Base-by-base conservation (phyloP, 2,797 vertebrate genomes). In the Channa striata region DNA sequence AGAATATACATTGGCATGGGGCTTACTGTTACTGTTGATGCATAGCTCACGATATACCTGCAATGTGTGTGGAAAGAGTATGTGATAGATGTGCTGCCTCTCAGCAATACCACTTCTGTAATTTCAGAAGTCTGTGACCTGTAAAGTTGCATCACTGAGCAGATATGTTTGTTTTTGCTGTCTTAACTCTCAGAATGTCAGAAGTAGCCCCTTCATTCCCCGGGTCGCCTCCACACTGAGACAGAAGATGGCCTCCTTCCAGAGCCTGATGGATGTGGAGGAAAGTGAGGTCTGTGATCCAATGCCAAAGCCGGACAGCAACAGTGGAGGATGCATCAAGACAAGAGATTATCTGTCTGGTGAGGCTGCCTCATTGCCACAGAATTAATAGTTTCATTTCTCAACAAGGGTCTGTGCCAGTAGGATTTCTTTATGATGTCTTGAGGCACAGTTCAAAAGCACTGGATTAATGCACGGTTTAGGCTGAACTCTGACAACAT, bases 221-320 rank as follows among this genome's bases (percentile, higher is more conserved):
- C 83, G 73, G 59, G 80, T 81, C 17, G 23, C 82, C 47, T 92
- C 92, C 80, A 89, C 83, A 2, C 85, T 95, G 74, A 94, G 87
- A 78, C 91, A 94, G 84, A 95, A 95, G 87, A 94, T 95, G 87
- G 92, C 92, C 43, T 87, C 90, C 33, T 95, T 95, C 93, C 93
- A 94, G 81, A 85, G 72, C 69, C 75, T 95, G 80, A 90, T 94
- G 91, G 90, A 86, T 78, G 83, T 86, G 53, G 91, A 87, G 36
- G 93, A 94, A 67, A 85, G 69, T 19, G 86, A 84, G 65, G 77
- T 72, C 65, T 87, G 63, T 72, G 87, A 87, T 80, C 64, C 30
- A 0, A 19, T 57, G 73, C 84, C 82, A 84, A 76, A 17, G 58
- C 85, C 78, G 88, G 84, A 84, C 62, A 44, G 57, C 69, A 20